phyloP scores from a whole-genome alignment of 2,888 invertebrate genomes.

The Pammene fasciana region DNA sequence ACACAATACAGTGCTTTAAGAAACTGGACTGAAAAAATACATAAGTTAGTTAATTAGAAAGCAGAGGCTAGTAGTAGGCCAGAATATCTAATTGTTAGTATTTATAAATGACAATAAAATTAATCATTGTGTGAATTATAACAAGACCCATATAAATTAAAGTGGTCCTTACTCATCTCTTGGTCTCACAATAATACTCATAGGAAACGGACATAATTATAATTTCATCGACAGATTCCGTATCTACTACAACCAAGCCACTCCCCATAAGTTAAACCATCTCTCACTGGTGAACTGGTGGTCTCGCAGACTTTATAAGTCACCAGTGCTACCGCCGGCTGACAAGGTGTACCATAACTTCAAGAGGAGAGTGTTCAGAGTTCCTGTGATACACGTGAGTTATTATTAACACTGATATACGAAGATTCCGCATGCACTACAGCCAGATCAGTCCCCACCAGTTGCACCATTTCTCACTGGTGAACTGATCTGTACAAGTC shows the following conservation, averaged over 20 bases:
- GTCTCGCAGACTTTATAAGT: slow-evolving; percentile 85
- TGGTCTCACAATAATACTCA: too few relatives aligned
- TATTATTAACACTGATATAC: too few relatives aligned
- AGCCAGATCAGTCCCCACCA: slow-evolving; percentile 86
- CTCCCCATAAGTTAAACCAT: slow-evolving; percentile 82
- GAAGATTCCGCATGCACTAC: slow-evolving; percentile 51
- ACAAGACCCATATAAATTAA: too few relatives aligned
- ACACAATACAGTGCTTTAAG: too few relatives aligned
- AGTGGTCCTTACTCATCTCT: too few relatives aligned
- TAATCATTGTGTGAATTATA: too few relatives aligned
- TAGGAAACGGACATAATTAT: too few relatives aligned
- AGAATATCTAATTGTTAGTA: too few relatives aligned
- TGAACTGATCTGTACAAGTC: slow-evolving; percentile 88
- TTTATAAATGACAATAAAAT: too few relatives aligned
- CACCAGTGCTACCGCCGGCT: slow-evolving; percentile 85
- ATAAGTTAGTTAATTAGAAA: too few relatives aligned
- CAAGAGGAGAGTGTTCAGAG: slow-evolving; percentile 84
- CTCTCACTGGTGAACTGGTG: slow-evolving; percentile 89
- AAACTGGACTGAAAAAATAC: too few relatives aligned
- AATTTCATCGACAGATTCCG: slow-evolving; percentile 79
- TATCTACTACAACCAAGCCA: slow-evolving; percentile 88
- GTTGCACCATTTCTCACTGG: slow-evolving; percentile 82
- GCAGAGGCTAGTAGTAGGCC: too few relatives aligned
- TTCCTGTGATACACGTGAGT: slow-evolving; percentile 89
- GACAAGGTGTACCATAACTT: slow-evolving; percentile 86